These are phyloP conservation scores for Meloe dianella DNA, from an alignment of 2,888 invertebrate species.

Conservation along the genomic window DNA sequence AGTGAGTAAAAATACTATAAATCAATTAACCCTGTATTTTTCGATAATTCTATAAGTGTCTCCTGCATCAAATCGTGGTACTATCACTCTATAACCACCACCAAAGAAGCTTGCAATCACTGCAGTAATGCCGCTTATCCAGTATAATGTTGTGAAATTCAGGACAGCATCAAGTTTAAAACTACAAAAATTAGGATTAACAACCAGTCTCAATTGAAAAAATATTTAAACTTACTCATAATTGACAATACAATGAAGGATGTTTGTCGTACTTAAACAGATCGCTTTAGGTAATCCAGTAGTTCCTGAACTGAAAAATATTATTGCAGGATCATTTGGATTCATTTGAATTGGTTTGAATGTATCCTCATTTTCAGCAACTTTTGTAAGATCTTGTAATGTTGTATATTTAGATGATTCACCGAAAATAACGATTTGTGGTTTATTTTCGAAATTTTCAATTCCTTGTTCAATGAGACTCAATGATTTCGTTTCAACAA, in stretches of 20 bases:
- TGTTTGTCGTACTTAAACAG: conserved; percentile 16
- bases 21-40: conserved; percentile 38
- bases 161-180: conserved; percentile 14
- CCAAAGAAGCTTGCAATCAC: conserved; percentile 34
- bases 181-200: conserved; percentile 1
- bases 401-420: conserved; percentile 34
- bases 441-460: conserved; percentile 26
- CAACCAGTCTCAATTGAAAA: background rate
- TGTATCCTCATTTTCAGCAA: conserved; percentile 14
- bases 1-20: background rate
- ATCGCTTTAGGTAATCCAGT: conserved; percentile 51
- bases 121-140: conserved; percentile 44
- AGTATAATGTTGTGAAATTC: conserved; percentile 42
- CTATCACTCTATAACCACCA: conserved; percentile 40
- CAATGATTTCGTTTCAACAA: conserved; percentile 40
- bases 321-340: conserved; percentile 40
- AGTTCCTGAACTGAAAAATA: conserved; percentile 53
- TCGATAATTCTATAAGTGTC: conserved; percentile 36
- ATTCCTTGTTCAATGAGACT: conserved; percentile 35
- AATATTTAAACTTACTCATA: background rate
- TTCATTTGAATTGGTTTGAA: conserved; percentile 21
- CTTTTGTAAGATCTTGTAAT: conserved; percentile 31
- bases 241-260: background rate
- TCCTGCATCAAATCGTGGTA: conserved; percentile 36
- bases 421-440: conserved; percentile 42